These are phyloP conservation scores for Eupeodes corollae DNA, from an alignment of 1,140 invertebrate genomes.

Conservation along the genomic window DNA sequence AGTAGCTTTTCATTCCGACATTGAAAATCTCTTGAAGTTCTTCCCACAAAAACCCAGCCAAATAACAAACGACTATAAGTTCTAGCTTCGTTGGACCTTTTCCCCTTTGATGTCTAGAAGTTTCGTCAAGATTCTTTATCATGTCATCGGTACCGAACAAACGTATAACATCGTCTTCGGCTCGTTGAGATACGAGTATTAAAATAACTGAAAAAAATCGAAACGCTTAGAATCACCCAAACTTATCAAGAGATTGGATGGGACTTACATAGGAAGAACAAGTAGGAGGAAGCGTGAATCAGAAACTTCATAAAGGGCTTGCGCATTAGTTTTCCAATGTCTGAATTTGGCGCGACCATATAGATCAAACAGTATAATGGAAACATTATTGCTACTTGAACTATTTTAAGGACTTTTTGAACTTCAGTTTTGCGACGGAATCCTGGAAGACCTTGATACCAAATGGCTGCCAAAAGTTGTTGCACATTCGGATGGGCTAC, in stretches of 20 bases:
- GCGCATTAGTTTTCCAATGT: conserved; percentile 64
- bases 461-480: conserved; percentile 78
- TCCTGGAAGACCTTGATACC: conserved; percentile 82
- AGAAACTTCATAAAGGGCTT: conserved; percentile 93
- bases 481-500: conserved; percentile 89
- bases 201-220: conserved; percentile 52
- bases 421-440: conserved; percentile 64
- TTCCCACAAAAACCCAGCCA: conserved; percentile 80
- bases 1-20: conserved; percentile 70
- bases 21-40: conserved; percentile 81
- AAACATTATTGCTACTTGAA: conserved; percentile 66
- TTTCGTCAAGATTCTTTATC: conserved; percentile 46
- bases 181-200: conserved; percentile 76
- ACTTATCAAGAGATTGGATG: conserved; percentile 1
- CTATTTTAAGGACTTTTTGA: conserved; percentile 58
- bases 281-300: conserved; percentile 80
- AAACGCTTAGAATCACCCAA: conserved; percentile 10
- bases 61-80: conserved; percentile 62
- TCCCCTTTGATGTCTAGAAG: conserved; percentile 58
- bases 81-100: conserved; percentile 68
- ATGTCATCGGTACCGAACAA: conserved; percentile 57
- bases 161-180: conserved; percentile 61
- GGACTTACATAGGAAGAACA: conserved; percentile 75
- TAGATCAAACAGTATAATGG: conserved; percentile 77
- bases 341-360: conserved; percentile 64